phyloP scores from a whole-genome alignment of 2,888 invertebrate genomes.

The Hylaea fasciaria region DNA sequence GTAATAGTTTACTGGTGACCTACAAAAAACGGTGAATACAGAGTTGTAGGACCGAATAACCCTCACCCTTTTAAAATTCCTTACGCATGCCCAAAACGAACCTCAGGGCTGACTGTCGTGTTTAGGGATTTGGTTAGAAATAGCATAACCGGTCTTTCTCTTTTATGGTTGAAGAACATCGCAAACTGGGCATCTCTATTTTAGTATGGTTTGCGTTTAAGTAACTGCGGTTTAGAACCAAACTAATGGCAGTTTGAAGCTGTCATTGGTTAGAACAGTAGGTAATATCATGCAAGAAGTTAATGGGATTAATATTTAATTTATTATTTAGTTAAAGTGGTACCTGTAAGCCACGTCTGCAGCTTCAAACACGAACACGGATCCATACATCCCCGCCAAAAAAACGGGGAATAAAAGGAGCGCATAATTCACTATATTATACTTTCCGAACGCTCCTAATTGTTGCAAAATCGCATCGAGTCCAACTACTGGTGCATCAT shows the following conservation, averaged over 20 bases:
- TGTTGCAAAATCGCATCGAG: constrained; percentile 68
- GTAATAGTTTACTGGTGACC: too few relatives aligned
- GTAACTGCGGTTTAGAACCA: not conserved
- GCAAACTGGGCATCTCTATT: too few relatives aligned
- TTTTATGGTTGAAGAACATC: not conserved
- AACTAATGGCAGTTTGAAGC: too few relatives aligned
- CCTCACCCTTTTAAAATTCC: constrained; percentile 36
- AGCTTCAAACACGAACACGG: constrained; percentile 77
- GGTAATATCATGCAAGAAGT: too few relatives aligned
- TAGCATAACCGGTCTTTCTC: constrained; percentile 16
- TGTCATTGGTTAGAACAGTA: constrained; percentile 1
- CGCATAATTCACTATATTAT: constrained; percentile 74
- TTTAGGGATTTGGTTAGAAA: not conserved
- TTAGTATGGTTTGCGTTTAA: too few relatives aligned
- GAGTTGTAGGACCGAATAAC: constrained; percentile 34
- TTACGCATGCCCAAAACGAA: constrained; percentile 54
- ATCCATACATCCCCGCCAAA: constrained; percentile 77
- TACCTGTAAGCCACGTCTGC: constrained; percentile 73
- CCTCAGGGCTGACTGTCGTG: constrained; percentile 48
- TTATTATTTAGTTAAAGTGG: constrained; percentile 43
- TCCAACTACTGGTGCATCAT: constrained; percentile 52
- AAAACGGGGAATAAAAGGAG: constrained; percentile 72
- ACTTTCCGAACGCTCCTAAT: constrained; percentile 75
- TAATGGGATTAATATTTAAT: too few relatives aligned
- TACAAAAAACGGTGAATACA: constrained; percentile 28